Base-by-base conservation (phyloP, 1,140 invertebrate genomes). In the Tetranychus urticae region DNA sequence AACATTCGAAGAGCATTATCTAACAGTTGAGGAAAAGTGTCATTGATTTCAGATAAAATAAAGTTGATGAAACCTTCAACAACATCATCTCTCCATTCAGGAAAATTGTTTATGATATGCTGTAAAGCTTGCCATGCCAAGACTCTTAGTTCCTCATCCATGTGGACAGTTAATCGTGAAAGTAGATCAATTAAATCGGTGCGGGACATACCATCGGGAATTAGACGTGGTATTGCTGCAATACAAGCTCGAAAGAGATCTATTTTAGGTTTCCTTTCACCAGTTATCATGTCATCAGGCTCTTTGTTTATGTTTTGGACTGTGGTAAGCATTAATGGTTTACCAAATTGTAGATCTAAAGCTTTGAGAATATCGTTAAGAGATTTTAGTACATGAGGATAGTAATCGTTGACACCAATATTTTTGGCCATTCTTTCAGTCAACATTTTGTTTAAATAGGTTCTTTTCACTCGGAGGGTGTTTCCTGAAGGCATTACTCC, bases 181-280 rank as follows among this genome's bases (percentile, higher is more conserved):
- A 99, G 74, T 54, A 99, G 74, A 68, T 98, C 94, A 1, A 98
- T 87, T 57, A 98, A 75, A 73, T 97, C 93, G 14, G 81, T 79
- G 12, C 86, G 79, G 33, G 82, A 88, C 87, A 98, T 97, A 1
- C 88, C 91, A 72, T 97, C 93, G 0, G 94, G 94, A 65, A 98
- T 90, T 6, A 98, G 73, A 56, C 96, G 80, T 6, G 96, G 96
- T 65, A 99, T 92, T 3, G 94, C 92, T 31, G 94, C 94, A 23
- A 99, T 86, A 71, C 94, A 98, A 0, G 94, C 98, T 33, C 93
- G 80, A 69, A 98, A 97, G 62, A 99, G 74, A 75, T 98, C 94
- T 63, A 99, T 90, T 69, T 93, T 84, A 0, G 93, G 89, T 71
- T 98, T 98, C n/a, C 90, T 78, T 71, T 98, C 94, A 0, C 91